These are phyloP conservation scores for Neocloeon triangulifer DNA, from an alignment of 1,140 invertebrate genomes.

Conservation along the genomic window DNA sequence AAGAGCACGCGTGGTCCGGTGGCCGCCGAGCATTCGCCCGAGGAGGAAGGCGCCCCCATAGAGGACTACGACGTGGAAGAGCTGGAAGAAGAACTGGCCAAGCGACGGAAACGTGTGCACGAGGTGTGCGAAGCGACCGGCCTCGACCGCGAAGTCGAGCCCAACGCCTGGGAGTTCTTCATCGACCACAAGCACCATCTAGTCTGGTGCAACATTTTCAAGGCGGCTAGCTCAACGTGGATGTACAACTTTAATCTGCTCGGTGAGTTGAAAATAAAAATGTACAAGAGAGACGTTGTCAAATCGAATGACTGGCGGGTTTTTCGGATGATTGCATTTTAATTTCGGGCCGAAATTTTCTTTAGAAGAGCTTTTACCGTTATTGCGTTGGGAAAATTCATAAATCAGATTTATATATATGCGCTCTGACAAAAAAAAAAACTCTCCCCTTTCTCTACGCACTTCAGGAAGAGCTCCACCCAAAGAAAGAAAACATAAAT, in stretches of 20 bases:
- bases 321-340: background rate
- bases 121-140: conserved; percentile 3
- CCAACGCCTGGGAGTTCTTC: conserved; percentile 13
- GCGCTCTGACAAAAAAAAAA: background rate
- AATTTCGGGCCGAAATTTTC: background rate
- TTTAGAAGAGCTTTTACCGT: background rate
- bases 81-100: conserved; percentile 4
- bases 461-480: background rate
- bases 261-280: conserved; percentile 13
- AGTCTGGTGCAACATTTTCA: conserved; percentile 53
- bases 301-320: background rate
- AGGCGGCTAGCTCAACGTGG: conserved; percentile 70
- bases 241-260: conserved; percentile 74
- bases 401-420: background rate
- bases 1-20: too few relatives aligned
- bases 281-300: background rate
- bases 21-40: too few relatives aligned
- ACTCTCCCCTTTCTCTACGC: background rate
- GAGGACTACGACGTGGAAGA: conserved; percentile 2
- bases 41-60: too few relatives aligned
- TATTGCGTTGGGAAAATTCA: background rate
- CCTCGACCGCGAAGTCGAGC: background rate
- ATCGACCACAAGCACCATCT: conserved; percentile 10
- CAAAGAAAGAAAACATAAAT: background rate
- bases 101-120: conserved; percentile 2